phyloP scores from a whole-genome alignment of 2,113 vertebrate genomes.

The Catagonus wagneri region DNA sequence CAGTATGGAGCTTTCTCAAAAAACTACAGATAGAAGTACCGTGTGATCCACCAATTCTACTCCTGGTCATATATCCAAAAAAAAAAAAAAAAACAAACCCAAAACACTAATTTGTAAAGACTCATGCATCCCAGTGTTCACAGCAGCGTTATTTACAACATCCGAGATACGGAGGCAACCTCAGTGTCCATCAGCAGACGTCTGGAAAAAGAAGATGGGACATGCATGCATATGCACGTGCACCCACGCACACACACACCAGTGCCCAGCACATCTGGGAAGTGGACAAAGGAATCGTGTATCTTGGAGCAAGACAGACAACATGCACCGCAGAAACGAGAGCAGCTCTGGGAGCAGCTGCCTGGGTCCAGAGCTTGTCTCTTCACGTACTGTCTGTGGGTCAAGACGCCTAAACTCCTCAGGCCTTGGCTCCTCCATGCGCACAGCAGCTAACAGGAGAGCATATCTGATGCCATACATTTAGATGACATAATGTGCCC shows the following conservation, averaged over 20 bases:
- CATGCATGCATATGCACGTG: too few relatives aligned
- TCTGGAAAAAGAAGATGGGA: background rate
- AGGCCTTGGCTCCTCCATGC: background rate
- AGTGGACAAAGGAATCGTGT: background rate
- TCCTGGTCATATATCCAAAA: background rate
- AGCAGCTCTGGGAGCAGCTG: background rate
- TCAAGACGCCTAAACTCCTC: background rate
- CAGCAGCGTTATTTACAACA: background rate
- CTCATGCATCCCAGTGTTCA: background rate
- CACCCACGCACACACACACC: accelerated
- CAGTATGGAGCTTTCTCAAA: background rate
- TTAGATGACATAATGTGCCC: background rate
- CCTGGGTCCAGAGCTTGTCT: background rate
- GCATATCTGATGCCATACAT: background rate
- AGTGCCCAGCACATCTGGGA: too few relatives aligned
- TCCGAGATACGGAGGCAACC: background rate
- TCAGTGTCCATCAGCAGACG: background rate
- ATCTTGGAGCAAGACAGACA: background rate
- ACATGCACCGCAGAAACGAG: background rate
- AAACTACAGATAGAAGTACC: background rate
- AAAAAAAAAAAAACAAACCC: too few relatives aligned
- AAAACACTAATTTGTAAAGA: background rate
- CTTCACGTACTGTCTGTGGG: background rate
- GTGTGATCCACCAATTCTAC: background rate
- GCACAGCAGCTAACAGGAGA: background rate